Conservation (phyloP, 2,888 invertebrate genomes). For the Carpatolechia fugitivella region DNA sequence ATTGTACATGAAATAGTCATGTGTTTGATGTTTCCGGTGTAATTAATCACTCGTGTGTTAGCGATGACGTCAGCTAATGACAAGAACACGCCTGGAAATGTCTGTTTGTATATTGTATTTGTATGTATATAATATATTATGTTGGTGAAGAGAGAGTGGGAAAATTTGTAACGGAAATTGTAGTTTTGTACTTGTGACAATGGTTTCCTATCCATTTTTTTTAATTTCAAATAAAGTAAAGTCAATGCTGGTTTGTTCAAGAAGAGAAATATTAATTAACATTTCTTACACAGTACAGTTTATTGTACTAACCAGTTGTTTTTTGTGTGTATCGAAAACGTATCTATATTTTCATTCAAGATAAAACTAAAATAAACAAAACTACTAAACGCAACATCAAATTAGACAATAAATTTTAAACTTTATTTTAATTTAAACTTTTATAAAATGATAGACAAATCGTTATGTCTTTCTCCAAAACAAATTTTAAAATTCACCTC, state of each 20-base stretch:
- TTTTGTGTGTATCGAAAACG: too few species aligned
- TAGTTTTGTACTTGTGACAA: neutral
- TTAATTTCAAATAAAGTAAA: too few species aligned
- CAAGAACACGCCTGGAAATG: conserved; percentile 3
- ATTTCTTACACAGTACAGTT: too few species aligned
- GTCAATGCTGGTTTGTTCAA: too few species aligned
- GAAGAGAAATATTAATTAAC: neutral
- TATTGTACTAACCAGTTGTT: too few species aligned
- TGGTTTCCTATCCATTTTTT: neutral
- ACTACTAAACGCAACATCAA: too few species aligned
- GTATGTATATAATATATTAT: neutral
- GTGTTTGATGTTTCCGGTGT: neutral
- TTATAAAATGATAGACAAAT: too few species aligned
- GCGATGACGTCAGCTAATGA: conserved; percentile 3
- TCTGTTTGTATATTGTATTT: neutral
- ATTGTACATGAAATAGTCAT: neutral
- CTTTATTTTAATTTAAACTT: too few species aligned
- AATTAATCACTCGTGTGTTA: conserved; percentile 5
- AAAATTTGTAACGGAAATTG: neutral
- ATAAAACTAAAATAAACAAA: too few species aligned
- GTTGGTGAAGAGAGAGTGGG: neutral
- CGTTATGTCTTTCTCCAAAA: too few species aligned
- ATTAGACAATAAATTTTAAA: too few species aligned
- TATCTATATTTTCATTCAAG: too few species aligned
- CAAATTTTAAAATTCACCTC: neutral